These are phyloP conservation scores for Salvelinus namaycush DNA, from an alignment of 2,113 vertebrate genomes.

Conservation along the genomic window DNA sequence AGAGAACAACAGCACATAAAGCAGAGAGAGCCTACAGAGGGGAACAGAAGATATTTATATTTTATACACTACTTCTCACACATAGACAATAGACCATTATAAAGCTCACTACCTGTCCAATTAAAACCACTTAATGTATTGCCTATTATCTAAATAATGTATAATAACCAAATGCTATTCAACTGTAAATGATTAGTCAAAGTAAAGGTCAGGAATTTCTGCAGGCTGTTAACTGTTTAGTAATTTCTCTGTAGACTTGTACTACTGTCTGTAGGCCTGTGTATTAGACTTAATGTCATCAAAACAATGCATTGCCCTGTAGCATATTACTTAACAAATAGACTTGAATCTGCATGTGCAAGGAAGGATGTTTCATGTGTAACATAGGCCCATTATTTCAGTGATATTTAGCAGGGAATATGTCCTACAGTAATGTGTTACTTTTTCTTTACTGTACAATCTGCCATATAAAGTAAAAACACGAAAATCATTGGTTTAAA, in stretches of 20 bases:
- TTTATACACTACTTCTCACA: no score
- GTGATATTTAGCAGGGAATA: no score
- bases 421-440: no score
- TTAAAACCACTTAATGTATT: no score
- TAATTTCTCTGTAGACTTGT: slow-evolving; percentile 31
- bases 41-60: no score
- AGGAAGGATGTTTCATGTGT: not conserved
- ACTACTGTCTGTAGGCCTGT: not conserved
- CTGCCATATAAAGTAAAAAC: no score
- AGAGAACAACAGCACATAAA: not conserved
- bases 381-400: not conserved
- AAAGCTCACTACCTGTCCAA: no score
- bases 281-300: not conserved
- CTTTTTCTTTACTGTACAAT: no score
- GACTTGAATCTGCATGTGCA: not conserved
- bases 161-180: not conserved
- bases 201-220: slow-evolving; percentile 28
- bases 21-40: no score
- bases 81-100: no score
- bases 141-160: no score
- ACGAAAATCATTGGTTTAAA: no score
- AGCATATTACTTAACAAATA: slow-evolving; percentile 56
- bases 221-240: slow-evolving; percentile 32
- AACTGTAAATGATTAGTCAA: slow-evolving; percentile 13
- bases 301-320: slow-evolving; percentile 24